Evolutionary conservation across 2,113 vertebrate genomes (phyloP).

Genomic region (Seriola quinqueradiata): DNA sequence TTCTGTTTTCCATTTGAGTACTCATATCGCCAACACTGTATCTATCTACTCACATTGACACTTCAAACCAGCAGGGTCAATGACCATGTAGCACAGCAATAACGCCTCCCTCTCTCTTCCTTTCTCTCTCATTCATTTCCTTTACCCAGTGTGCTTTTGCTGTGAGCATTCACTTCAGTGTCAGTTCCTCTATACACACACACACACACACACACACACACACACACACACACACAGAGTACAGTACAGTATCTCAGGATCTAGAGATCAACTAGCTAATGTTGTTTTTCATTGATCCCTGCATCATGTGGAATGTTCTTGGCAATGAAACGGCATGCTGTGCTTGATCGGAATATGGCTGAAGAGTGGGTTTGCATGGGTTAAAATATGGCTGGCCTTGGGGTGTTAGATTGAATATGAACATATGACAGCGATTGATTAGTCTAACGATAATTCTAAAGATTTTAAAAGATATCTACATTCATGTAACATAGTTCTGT

Average conservation of each 20-base stretch:
- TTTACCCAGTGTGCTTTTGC: conserved; percentile 7
- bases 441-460: neutral
- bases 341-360: conserved; percentile 18
- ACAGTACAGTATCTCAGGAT: conserved; percentile 7
- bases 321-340: neutral
- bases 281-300: conserved; percentile 30
- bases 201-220: neutral
- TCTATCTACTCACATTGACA: conserved; percentile 54
- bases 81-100: conserved; percentile 48
- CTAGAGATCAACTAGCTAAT: conserved; percentile 22
- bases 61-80: conserved; percentile 64
- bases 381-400: neutral
- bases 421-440: conserved; percentile 6
- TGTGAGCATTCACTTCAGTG: conserved; percentile 35
- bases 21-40: conserved; percentile 46
- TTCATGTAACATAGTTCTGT: neutral
- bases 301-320: neutral
- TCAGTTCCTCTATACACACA: conserved; percentile 23
- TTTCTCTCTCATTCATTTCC: conserved; percentile 43
- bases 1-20: conserved; percentile 59
- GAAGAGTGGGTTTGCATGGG: conserved; percentile 10
- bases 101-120: conserved; percentile 22
- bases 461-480: neutral
- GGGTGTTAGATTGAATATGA: conserved; percentile 13
- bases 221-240: conserved; percentile 3